Conservation (phyloP, 2,113 vertebrate genomes). For the Lonchura striata region DNA sequence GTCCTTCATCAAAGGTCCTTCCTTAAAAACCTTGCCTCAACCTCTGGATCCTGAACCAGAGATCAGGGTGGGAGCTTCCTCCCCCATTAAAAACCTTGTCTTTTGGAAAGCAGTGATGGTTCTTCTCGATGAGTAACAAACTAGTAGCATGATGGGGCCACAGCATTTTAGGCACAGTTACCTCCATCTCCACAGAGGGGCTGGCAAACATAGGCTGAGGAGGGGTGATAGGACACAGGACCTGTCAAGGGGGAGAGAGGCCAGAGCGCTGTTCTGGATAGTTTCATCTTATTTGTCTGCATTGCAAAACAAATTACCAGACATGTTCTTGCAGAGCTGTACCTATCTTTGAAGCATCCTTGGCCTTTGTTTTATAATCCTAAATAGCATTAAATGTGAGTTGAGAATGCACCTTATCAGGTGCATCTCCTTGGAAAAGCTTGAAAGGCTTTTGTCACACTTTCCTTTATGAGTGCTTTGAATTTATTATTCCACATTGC, state of each 20-base stretch:
- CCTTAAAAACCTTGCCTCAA: background rate
- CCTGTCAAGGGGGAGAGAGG: background rate
- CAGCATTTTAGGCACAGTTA: background rate
- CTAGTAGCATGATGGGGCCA: background rate
- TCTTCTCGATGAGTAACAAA: background rate
- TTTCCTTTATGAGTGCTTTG: background rate
- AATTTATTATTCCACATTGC: background rate
- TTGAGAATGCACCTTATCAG: conserved; percentile 48
- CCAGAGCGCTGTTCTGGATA: conserved; percentile 33
- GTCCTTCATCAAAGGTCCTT: background rate
- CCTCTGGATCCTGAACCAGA: background rate
- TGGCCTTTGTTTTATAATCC: conserved; percentile 35
- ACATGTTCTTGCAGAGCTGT: background rate
- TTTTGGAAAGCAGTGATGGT: background rate
- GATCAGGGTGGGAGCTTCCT: background rate
- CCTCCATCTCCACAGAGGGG: background rate
- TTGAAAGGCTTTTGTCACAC: conserved; percentile 40
- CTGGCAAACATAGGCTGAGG: background rate
- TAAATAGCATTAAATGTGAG: background rate
- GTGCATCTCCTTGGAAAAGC: conserved; percentile 57
- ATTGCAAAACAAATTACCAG: conserved; percentile 36
- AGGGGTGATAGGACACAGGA: background rate
- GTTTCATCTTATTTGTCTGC: conserved; percentile 6
- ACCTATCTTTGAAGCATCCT: conserved; percentile 36
- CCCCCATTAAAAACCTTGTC: accelerated